phyloP scores from a whole-genome alignment of 2,797 vertebrate genomes.

The Gymnocypris eckloni region DNA sequence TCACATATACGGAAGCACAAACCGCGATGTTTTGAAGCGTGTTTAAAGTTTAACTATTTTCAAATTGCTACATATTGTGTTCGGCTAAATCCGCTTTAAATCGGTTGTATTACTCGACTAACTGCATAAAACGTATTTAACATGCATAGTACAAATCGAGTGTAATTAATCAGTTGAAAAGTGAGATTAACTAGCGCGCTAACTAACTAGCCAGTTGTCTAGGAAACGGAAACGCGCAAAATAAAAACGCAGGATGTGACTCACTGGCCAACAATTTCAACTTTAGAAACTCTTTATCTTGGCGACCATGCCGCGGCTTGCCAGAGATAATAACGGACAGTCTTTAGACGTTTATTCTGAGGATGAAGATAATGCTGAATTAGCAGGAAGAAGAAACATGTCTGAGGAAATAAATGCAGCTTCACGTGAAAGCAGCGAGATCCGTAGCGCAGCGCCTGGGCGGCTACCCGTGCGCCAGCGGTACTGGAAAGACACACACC shows the following conservation, averaged over 20 bases:
- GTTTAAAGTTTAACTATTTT: not conserved
- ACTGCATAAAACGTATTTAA: not conserved
- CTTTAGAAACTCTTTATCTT: not conserved
- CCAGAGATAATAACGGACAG: not conserved
- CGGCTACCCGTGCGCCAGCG: not conserved
- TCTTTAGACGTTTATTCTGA: constrained; percentile 50
- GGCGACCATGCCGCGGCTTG: constrained; percentile 22
- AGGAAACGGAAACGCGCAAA: constrained; percentile 37
- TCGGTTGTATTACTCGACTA: not conserved
- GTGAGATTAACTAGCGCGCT: not conserved
- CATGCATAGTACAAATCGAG: too few relatives aligned
- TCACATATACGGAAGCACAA: constrained; percentile 59
- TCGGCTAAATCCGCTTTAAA: not conserved
- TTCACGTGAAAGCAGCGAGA: constrained; percentile 16
- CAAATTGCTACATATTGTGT: not conserved
- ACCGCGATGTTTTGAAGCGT: constrained; percentile 65
- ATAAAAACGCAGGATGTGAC: not conserved
- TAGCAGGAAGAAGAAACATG: not conserved
- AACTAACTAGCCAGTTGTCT: constrained; percentile 14
- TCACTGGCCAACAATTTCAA: constrained; percentile 5
- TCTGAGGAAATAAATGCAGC: not conserved
- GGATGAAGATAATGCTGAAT: constrained; percentile 47
- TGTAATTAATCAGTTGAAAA: not conserved
- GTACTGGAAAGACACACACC: constrained; percentile 39
- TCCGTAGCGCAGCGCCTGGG: not conserved